Conservation (phyloP, 2,888 invertebrate genomes). For the Gasteruption jaculator region DNA sequence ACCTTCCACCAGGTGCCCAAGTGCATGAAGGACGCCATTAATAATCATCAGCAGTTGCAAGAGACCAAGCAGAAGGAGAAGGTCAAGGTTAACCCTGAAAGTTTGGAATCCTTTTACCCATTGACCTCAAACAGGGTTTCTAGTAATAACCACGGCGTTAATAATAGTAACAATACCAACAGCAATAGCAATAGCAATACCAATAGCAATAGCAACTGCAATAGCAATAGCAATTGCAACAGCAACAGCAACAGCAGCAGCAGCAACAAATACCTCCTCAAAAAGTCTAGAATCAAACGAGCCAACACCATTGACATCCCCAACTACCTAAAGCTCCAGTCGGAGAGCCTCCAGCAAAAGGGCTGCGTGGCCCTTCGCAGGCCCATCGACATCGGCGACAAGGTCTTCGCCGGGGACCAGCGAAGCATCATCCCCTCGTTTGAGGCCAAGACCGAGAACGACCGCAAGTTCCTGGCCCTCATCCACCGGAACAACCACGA, state of each 20-base stretch:
- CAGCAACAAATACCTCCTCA: slow-evolving; percentile 55
- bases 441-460: slow-evolving; percentile 79
- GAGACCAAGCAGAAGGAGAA: slow-evolving; percentile 28
- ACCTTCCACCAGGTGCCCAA: too few relatives aligned
- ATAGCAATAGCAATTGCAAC: background rate
- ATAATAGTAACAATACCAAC: slow-evolving; percentile 4
- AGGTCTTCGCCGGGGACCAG: slow-evolving; percentile 40
- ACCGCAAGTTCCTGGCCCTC: slow-evolving; percentile 78
- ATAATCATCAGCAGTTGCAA: slow-evolving; percentile 36
- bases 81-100: too few relatives aligned
- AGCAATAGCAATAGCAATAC: slow-evolving; percentile 4
- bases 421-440: slow-evolving; percentile 61
- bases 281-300: slow-evolving; percentile 76
- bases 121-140: too few relatives aligned
- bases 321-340: slow-evolving; percentile 53
- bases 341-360: slow-evolving; percentile 40
- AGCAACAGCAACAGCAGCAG: slow-evolving; percentile 4
- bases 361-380: slow-evolving; percentile 55
- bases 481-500: slow-evolving; percentile 68
- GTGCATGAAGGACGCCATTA: slow-evolving; percentile 39
- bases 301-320: slow-evolving; percentile 89
- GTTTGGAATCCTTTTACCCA: too few relatives aligned
- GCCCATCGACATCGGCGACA: slow-evolving; percentile 58
- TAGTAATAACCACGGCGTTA: background rate
- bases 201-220: slow-evolving; percentile 5